Percentiles rank a stretch among this genome's conserved stretches.
phyloP scores from a whole-genome alignment of 64 coral and sea anemone species.

The Stichodactyla helianthus region DNA sequence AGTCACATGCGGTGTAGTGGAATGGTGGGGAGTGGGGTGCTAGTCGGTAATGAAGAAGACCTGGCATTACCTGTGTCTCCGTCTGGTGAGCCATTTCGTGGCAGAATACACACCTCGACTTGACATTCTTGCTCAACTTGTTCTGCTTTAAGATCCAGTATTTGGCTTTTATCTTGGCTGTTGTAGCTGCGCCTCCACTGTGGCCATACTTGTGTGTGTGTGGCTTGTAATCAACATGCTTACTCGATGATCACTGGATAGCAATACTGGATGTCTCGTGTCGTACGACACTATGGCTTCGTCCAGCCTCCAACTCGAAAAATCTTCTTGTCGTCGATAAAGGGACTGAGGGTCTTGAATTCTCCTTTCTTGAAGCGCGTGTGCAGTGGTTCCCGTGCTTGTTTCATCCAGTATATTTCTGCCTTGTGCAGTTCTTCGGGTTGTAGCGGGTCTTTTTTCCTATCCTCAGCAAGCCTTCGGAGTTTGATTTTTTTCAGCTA shows the following conservation, averaged over 20 bases:
- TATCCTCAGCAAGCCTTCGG: background rate
- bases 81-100: background rate
- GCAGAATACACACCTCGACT: background rate
- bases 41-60: background rate
- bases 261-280: conserved; percentile 8
- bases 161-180: conserved; percentile 25
- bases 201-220: conserved; percentile 40
- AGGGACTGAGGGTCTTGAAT: conserved; percentile 47
- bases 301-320: conserved; percentile 54
- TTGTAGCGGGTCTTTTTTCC: conserved; percentile 29
- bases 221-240: conserved; percentile 22
- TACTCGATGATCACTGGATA: background rate
- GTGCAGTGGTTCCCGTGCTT: conserved; percentile 36
- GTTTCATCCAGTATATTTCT: conserved; percentile 56
- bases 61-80: conserved; percentile 18
- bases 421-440: conserved; percentile 40
- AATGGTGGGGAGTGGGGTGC: conserved; percentile 30
- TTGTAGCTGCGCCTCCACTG: conserved; percentile 35
- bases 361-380: conserved; percentile 31
- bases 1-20: conserved; percentile 33
- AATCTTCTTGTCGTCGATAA: conserved; percentile 46
- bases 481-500: background rate
- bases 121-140: conserved; percentile 18
- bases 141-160: conserved; percentile 38
- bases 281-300: conserved; percentile 10